phyloP scores from a whole-genome alignment of 2,113 vertebrate species.

The Leucopternis melanops region DNA sequence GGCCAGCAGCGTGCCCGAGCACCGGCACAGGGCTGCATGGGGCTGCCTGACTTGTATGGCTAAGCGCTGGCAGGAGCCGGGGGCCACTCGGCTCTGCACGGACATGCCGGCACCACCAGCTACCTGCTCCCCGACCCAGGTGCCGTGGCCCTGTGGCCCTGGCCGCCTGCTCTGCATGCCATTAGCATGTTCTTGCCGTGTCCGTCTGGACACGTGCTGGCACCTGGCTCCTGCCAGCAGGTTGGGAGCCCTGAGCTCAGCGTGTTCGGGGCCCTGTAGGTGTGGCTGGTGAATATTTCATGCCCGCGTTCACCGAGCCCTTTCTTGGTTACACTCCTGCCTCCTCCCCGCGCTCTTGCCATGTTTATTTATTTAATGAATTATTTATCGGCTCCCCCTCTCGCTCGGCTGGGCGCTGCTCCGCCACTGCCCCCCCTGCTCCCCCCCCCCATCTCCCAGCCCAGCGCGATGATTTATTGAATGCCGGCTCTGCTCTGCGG shows the following conservation, averaged over 20 bases:
- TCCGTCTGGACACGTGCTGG: not conserved
- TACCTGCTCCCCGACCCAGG: not conserved
- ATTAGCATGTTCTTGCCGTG: not conserved
- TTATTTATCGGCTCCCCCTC: constrained; percentile 71
- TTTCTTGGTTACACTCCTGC: constrained; percentile 27
- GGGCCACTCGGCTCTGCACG: accelerated
- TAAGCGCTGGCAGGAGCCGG: accelerated
- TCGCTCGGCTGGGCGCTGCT: constrained; percentile 33
- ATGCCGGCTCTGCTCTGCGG: constrained; percentile 46
- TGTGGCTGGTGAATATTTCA: constrained; percentile 64
- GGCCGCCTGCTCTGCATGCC: not conserved
- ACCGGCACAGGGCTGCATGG: accelerated
- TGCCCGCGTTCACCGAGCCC: constrained; percentile 40
- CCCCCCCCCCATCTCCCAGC: not conserved
- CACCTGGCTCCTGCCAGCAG: not conserved
- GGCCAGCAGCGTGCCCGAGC: accelerated
- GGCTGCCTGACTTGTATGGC: not conserved
- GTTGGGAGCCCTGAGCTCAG: constrained; percentile 20
- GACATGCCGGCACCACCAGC: not conserved
- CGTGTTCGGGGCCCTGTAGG: not conserved
- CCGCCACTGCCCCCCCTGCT: not conserved
- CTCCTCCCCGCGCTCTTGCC: constrained; percentile 37
- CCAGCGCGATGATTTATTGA: constrained; percentile 68
- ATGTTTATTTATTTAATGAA: constrained; percentile 82
- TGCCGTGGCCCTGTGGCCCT: accelerated